A percentile compares a stretch with the other conserved stretches of the same genome.
Evolutionary conservation across 2,888 invertebrate species (phyloP).

Genomic region (Tanypteryx hageni): DNA sequence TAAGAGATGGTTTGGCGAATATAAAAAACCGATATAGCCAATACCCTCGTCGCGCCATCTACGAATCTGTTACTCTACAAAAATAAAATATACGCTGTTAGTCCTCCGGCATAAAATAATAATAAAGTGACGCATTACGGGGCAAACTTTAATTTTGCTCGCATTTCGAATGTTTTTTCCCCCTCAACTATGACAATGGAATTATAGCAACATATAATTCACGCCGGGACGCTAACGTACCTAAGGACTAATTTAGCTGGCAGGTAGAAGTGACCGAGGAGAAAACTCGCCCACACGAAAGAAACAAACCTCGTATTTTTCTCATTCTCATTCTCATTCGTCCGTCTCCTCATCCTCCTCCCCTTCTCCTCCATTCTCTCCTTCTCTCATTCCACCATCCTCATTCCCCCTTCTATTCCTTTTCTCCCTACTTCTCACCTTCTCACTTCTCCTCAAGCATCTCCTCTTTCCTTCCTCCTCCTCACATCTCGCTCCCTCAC

Average conservation of each 20-base stretch:
- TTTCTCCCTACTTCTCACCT: too few relatives aligned
- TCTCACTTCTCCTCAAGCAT: not conserved
- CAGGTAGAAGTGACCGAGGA: not conserved
- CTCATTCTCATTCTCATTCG: not conserved
- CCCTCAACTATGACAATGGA: conserved; percentile 1
- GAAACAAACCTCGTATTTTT: not conserved
- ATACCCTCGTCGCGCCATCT: not conserved
- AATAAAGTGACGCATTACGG: not conserved
- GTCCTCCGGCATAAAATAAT: not conserved
- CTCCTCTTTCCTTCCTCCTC: not conserved
- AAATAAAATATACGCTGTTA: not conserved
- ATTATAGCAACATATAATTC: not conserved
- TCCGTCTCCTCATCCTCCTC: not conserved
- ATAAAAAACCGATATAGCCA: not conserved
- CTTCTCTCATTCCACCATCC: too few relatives aligned
- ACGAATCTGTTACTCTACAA: not conserved
- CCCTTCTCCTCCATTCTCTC: not conserved
- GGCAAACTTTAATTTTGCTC: not conserved
- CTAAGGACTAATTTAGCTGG: conserved; percentile 19
- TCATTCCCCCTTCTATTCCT: too few relatives aligned
- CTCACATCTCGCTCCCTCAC: not conserved
- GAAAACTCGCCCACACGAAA: not conserved
- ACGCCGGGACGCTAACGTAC: not conserved
- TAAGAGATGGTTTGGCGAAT: not conserved
- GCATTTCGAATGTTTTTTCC: not conserved